A percentile compares a stretch with the other conserved stretches of the same genome.
Evolutionary conservation across 2,113 vertebrate genomes (phyloP).

Genomic region (Gymnocephalus cernua): DNA sequence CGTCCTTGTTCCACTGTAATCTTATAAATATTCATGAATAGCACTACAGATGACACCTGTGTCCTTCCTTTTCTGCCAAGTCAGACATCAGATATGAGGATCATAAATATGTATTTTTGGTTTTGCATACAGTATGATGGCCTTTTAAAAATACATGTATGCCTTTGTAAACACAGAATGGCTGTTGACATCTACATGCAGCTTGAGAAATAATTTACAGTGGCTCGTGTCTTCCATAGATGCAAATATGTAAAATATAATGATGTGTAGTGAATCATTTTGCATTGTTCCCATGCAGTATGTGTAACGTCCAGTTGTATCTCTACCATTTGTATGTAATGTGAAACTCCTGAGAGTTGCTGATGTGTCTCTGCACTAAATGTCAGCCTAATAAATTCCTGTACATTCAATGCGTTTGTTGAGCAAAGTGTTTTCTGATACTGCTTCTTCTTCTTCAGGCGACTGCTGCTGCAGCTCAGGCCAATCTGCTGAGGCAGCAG

Average conservation of each 20-base stretch:
- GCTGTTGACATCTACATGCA: neutral
- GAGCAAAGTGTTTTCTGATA: conserved; percentile 26
- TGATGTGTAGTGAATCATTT: neutral
- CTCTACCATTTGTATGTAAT: neutral
- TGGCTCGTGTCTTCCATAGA: neutral
- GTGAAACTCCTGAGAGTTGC: conserved; percentile 1
- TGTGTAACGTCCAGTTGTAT: neutral
- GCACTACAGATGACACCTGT: conserved; percentile 1
- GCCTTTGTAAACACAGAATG: neutral
- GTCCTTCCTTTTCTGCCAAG: conserved; percentile 13
- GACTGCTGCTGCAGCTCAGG: conserved; percentile 89
- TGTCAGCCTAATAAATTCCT: neutral
- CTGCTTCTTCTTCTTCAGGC: conserved; percentile 76
- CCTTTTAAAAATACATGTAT: neutral
- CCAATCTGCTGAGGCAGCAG: conserved; percentile 93
- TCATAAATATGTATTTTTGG: conserved; percentile 8
- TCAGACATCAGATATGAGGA: conserved; percentile 9
- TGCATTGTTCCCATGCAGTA: rapidly evolving
- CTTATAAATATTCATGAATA: conserved; percentile 32
- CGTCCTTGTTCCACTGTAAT: neutral
- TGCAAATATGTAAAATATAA: neutral
- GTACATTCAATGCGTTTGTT: neutral
- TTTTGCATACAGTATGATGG: neutral
- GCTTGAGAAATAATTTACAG: neutral
- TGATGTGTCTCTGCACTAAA: neutral